Evolutionary conservation across 1,140 invertebrate genomes (phyloP), one percentile per base, ranked within the genome.

Genomic region (Brachystomella parvula): DNA sequence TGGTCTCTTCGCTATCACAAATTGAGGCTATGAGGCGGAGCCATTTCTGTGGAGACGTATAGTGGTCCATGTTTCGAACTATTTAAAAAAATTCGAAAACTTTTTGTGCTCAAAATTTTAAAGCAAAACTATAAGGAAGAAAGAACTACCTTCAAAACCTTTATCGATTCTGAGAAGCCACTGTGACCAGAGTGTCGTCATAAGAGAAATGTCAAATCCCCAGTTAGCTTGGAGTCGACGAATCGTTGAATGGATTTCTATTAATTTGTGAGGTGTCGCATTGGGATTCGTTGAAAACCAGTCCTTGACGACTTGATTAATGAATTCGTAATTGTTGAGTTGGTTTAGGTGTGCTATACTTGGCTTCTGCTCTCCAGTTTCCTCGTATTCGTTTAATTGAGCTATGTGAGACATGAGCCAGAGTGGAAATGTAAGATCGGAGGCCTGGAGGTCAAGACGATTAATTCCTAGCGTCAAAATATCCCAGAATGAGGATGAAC

Each of bases 121-220:
- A 56, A 21, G 9, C 9, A 9, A 44, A n/a, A 44, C 9, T 28
- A 30, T 29, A 59, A 59, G 26, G 30, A 32, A 59, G 15, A 32
- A 47, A 9, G 30, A 2, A 2, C 21, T 35, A 57, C 47, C 58
- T 32, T 61, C 64, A 9, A 60, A 9, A 15, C 30, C 30, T 61
- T 47, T 61, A n/a, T 66, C 64, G n/a, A 66, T 29, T 32, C 29
- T 59, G n/a, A 21, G 26, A 6, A 64, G n/a, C 66, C 61, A 68
- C 26, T 63, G 39, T 6, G 31, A 57, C 66, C 66, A 68, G 3
- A 68, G 29, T 2, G 26, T 64, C 28, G 33, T 3, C 1, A 68
- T 3, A 30, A 60, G 30, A 12, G 65, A 33, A 3, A 47, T 61
- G 56, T 61, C 59, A 26, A 44, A 64, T 57, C 63, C 67, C 63